Conservation (phyloP, 2,113 vertebrate species). For the Naja naja region DNA sequence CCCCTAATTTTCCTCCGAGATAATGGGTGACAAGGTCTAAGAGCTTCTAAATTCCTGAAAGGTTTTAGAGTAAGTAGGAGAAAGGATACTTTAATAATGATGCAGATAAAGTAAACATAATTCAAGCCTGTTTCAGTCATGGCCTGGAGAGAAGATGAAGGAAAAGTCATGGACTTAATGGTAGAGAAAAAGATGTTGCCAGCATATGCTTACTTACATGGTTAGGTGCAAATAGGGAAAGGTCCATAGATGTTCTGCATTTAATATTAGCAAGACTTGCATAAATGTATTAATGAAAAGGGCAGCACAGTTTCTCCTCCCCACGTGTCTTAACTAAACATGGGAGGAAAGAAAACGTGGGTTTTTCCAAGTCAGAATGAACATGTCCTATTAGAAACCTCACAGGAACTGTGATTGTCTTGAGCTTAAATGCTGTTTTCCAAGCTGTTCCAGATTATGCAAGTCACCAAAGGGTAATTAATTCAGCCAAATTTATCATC, state of each 20-base stretch:
- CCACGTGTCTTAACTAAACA: background rate
- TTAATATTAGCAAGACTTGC: background rate
- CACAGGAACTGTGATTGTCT: background rate
- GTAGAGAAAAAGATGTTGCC: background rate
- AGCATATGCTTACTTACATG: background rate
- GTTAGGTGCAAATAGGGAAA: background rate
- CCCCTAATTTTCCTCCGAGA: background rate
- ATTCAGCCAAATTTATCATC: slow-evolving; percentile 34
- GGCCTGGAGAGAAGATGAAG: background rate
- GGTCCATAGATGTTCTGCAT: background rate
- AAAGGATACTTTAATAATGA: background rate
- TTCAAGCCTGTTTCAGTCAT: background rate
- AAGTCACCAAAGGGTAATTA: slow-evolving; percentile 32
- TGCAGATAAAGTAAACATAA: background rate
- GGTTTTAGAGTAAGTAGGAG: background rate
- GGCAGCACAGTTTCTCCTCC: background rate
- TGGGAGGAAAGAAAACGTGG: background rate
- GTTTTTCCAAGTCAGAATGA: background rate
- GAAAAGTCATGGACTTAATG: background rate
- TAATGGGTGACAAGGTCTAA: background rate
- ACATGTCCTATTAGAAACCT: background rate
- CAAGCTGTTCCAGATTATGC: background rate
- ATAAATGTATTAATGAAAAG: background rate
- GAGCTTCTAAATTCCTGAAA: background rate
- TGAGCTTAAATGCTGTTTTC: background rate